Evolutionary conservation across 2,113 vertebrate genomes (phyloP).

Genomic region (Sclerurus mexicanus): DNA sequence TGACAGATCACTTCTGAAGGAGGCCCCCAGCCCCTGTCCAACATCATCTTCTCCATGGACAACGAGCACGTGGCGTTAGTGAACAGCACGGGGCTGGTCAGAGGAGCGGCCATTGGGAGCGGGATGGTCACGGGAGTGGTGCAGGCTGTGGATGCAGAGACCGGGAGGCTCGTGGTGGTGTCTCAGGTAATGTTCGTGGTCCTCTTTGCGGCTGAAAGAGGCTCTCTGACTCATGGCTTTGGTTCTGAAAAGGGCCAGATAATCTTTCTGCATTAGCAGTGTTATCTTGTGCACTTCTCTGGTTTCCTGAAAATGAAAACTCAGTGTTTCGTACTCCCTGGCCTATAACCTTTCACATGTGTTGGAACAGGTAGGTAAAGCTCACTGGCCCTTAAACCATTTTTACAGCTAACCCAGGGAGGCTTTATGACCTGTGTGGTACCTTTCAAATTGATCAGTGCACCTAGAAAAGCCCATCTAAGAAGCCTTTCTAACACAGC

Average conservation of each 20-base stretch:
- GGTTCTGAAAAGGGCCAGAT: background rate
- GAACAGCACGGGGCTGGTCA: slow-evolving; percentile 80
- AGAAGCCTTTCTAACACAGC: background rate
- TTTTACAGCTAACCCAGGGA: background rate
- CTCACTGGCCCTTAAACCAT: background rate
- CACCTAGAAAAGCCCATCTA: background rate
- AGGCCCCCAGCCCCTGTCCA: slow-evolving; percentile 94
- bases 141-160: slow-evolving; percentile 89
- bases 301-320: background rate
- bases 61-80: slow-evolving; percentile 78
- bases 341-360: background rate
- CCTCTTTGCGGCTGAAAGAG: background rate
- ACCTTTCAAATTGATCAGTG: background rate
- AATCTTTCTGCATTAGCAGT: background rate
- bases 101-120: slow-evolving; percentile 78
- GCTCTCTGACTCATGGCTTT: background rate
- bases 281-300: background rate
- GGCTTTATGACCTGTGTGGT: background rate
- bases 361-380: background rate
- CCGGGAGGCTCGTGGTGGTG: slow-evolving; percentile 85
- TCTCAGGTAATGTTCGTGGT: slow-evolving; percentile 80
- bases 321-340: background rate
- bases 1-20: slow-evolving; percentile 91
- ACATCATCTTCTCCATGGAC: slow-evolving; percentile 89
- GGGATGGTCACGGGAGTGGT: slow-evolving; percentile 85